A percentile compares a stretch with the other conserved stretches of the same genome.
phyloP scores from a whole-genome alignment of 2,888 invertebrate genomes.

The Xylota segnis region DNA sequence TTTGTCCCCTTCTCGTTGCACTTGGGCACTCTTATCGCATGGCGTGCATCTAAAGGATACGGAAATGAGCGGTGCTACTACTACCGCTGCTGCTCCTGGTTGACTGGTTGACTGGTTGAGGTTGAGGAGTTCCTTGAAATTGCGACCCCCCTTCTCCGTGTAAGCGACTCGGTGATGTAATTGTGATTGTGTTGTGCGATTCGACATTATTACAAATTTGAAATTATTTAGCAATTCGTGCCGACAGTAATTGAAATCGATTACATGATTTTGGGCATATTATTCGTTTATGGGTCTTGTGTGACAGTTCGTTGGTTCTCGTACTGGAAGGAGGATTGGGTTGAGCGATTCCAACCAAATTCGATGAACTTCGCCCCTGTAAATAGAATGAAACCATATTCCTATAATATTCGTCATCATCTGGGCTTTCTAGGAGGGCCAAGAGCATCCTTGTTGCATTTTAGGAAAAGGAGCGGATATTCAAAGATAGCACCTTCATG shows the following conservation, averaged over 20 bases:
- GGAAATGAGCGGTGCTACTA: conserved; percentile 69
- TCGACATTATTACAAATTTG: conserved; percentile 74
- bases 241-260: conserved; percentile 80
- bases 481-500: too few relatives aligned
- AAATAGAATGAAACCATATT: too few relatives aligned
- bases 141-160: not conserved
- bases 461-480: too few relatives aligned
- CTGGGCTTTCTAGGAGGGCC: too few relatives aligned
- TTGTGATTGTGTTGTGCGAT: conserved; percentile 77
- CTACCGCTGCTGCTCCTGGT: conserved; percentile 38
- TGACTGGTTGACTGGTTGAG: conserved; percentile 1
- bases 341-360: too few relatives aligned
- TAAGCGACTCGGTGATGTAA: conserved; percentile 36
- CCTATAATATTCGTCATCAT: too few relatives aligned
- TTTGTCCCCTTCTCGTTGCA: conserved; percentile 56
- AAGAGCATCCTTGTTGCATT: too few relatives aligned
- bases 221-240: conserved; percentile 78
- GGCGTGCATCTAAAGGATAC: conserved; percentile 78
- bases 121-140: conserved; percentile 47
- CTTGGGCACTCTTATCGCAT: conserved; percentile 74
- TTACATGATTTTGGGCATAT: conserved; percentile 70
- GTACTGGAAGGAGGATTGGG: not conserved
- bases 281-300: conserved; percentile 28
- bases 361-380: too few relatives aligned
- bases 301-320: conserved; percentile 2